These are phyloP conservation scores for Arctia plantaginis DNA, from an alignment of 2,888 invertebrate genomes.

Conservation along the genomic window DNA sequence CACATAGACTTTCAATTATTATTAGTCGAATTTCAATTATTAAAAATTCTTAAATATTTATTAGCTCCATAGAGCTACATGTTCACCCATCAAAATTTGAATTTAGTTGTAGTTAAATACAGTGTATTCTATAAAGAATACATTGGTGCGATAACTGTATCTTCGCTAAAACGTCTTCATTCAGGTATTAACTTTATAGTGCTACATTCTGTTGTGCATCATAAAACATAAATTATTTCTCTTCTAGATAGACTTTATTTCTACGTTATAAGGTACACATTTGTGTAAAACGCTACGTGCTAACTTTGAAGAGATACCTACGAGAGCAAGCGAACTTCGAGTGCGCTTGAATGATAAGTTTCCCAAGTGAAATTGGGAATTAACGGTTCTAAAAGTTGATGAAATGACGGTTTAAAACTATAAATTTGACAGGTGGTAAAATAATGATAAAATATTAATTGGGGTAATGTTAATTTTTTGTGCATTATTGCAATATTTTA, in stretches of 20 bases:
- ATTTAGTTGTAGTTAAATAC: not conserved
- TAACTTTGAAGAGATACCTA: constrained; percentile 80
- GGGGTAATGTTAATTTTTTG: constrained; percentile 17
- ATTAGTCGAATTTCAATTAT: not conserved
- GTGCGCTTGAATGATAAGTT: constrained; percentile 80
- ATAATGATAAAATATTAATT: constrained; percentile 39
- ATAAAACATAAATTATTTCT: constrained; percentile 11
- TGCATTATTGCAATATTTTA: not conserved
- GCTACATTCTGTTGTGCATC: constrained; percentile 17
- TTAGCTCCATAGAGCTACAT: not conserved
- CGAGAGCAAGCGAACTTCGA: constrained; percentile 76
- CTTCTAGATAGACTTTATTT: constrained; percentile 63
- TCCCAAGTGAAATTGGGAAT: constrained; percentile 67
- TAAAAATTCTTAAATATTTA: not conserved
- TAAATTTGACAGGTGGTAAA: constrained; percentile 26
- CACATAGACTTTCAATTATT: too few relatives aligned
- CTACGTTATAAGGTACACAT: constrained; percentile 73
- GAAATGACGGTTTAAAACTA: constrained; percentile 57
- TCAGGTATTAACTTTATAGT: constrained; percentile 26
- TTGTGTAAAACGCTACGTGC: constrained; percentile 80
- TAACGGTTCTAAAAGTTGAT: constrained; percentile 67
- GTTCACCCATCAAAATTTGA: not conserved
- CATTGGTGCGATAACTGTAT: not conserved
- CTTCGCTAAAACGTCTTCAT: constrained; percentile 22
- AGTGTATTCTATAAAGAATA: not conserved